phyloP scores from a whole-genome alignment of 2,888 invertebrate species.

The Cyaniris semiargus region DNA sequence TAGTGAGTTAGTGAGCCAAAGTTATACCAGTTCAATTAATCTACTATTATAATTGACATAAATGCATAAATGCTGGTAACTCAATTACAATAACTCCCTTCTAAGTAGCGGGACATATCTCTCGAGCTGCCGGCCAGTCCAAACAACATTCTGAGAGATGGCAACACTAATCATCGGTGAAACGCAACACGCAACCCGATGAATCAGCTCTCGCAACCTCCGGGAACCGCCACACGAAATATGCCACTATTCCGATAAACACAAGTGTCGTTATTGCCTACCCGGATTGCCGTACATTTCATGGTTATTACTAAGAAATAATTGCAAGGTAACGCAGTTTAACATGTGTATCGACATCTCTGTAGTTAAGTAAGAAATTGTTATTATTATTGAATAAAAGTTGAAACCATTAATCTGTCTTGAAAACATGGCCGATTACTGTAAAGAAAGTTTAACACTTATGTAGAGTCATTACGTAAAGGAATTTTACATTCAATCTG shows the following conservation, averaged over 20 bases:
- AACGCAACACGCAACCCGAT: conserved; percentile 57
- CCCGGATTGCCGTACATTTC: conserved; percentile 2
- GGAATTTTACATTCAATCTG: neutral
- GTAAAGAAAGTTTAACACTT: neutral
- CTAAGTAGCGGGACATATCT: conserved; percentile 13
- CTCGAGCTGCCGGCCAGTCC: conserved; percentile 14
- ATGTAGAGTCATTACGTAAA: neutral
- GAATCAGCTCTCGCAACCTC: conserved; percentile 53
- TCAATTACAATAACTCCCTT: conserved; percentile 10
- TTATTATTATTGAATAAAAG: conserved; percentile 24
- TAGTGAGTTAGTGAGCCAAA: neutral
- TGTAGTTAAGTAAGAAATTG: neutral
- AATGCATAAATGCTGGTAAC: neutral
- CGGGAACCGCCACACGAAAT: conserved; percentile 55
- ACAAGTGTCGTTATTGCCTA: neutral
- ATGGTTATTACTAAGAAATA: conserved; percentile 27
- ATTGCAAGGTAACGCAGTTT: conserved; percentile 30
- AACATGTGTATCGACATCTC: conserved; percentile 29
- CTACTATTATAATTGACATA: conserved; percentile 15
- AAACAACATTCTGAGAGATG: conserved; percentile 28
- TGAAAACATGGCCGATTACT: neutral
- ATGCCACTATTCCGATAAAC: conserved; percentile 48
- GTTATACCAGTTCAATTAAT: neutral
- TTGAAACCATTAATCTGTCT: neutral
- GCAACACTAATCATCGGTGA: conserved; percentile 44